Evolutionary conservation across 2,888 invertebrate species (phyloP).

Genomic region (Nemurella pictetii): DNA sequence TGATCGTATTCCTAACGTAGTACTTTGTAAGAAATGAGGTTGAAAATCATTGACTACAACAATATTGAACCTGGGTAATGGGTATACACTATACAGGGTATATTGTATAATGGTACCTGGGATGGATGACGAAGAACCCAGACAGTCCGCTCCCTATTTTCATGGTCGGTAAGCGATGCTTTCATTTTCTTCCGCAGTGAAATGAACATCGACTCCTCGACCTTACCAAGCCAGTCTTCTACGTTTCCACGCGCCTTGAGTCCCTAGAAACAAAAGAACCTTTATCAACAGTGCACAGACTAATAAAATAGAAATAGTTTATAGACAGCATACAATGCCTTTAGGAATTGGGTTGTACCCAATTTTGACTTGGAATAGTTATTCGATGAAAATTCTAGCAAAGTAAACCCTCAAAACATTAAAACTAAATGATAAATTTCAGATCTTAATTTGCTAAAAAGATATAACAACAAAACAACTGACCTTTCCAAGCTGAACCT

Average conservation of each 20-base stretch:
- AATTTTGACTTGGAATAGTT: too few relatives aligned
- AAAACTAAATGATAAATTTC: slow-evolving; percentile 23
- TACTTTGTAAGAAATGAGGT: too few relatives aligned
- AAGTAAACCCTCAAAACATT: slow-evolving; percentile 48
- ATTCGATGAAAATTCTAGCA: too few relatives aligned
- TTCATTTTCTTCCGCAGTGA: slow-evolving; percentile 79
- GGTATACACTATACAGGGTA: neutral
- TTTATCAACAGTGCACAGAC: too few relatives aligned
- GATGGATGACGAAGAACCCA: slow-evolving; percentile 77
- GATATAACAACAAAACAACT: slow-evolving; percentile 24
- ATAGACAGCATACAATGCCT: too few relatives aligned
- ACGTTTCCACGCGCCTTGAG: slow-evolving; percentile 87
- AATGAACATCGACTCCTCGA: slow-evolving; percentile 86
- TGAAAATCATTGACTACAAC: too few relatives aligned
- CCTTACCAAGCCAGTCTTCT: slow-evolving; percentile 89
- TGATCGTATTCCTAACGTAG: too few relatives aligned
- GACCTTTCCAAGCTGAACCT: slow-evolving; percentile 74
- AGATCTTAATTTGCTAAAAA: neutral
- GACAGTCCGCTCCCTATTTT: slow-evolving; percentile 63
- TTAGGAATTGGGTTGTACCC: too few relatives aligned
- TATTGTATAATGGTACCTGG: slow-evolving; percentile 57
- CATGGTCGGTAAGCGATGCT: slow-evolving; percentile 69
- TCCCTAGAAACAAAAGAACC: slow-evolving; percentile 56
- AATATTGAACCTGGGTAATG: too few relatives aligned
- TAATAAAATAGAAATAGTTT: too few relatives aligned